phyloP scores from a whole-genome alignment of 2,888 invertebrate genomes.

The Tenthredo distinguenda region DNA sequence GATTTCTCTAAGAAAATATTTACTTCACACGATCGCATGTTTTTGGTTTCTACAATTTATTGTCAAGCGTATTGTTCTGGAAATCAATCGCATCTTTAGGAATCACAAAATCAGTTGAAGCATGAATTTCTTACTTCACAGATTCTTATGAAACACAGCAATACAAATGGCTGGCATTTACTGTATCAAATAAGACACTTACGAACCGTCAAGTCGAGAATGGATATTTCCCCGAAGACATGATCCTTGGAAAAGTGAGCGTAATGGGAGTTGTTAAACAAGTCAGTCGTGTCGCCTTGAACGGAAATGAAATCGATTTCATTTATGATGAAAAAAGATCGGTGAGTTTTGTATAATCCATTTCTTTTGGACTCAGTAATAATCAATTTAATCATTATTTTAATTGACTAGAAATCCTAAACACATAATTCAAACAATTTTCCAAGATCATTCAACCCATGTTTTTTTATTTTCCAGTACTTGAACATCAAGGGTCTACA shows the following conservation, averaged over 20 bases:
- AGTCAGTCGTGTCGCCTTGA: conserved; percentile 69
- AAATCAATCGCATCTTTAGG: neutral
- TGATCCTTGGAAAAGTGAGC: conserved; percentile 69
- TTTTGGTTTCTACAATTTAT: neutral
- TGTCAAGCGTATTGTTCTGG: neutral
- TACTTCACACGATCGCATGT: neutral
- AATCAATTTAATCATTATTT: neutral
- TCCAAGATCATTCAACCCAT: neutral
- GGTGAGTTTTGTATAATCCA: conserved; percentile 63
- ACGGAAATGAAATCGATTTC: conserved; percentile 65
- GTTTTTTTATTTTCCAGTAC: conserved; percentile 58
- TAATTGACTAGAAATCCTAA: neutral
- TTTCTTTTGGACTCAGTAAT: conserved; percentile 55
- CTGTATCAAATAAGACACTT: conserved; percentile 61
- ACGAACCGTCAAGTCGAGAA: conserved; percentile 49
- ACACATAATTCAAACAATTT: neutral
- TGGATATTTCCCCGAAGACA: conserved; percentile 59
- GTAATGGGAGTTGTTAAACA: conserved; percentile 70
- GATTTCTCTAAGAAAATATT: neutral
- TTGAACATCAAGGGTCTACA: conserved; percentile 61
- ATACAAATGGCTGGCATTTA: conserved; percentile 70
- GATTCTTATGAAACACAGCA: conserved; percentile 69
- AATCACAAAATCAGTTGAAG: neutral
- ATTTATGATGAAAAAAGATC: conserved; percentile 62
- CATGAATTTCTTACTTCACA: conserved; percentile 56